Evolutionary conservation across 2,888 invertebrate species (phyloP).

Genomic region (Spisula solida): DNA sequence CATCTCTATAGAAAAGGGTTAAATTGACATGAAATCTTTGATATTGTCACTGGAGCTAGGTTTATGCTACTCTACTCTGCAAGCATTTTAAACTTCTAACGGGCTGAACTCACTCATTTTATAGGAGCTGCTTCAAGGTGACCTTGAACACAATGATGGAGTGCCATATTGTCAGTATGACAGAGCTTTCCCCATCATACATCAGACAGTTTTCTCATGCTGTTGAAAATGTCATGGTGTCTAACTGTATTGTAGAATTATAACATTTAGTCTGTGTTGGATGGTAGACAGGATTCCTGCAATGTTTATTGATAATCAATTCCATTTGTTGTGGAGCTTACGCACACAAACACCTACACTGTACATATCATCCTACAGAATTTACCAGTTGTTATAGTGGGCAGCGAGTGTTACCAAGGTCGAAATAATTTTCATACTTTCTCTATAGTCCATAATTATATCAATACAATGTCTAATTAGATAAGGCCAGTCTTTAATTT

Average conservation of each 20-base stretch:
- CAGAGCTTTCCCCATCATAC: neutral
- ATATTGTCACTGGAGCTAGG: too few relatives aligned
- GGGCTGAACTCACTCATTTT: too few relatives aligned
- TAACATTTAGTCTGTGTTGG: neutral
- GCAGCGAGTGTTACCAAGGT: neutral
- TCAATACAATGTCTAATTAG: too few relatives aligned
- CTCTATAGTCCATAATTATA: neutral
- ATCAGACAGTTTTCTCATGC: neutral
- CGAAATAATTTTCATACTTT: neutral
- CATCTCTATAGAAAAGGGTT: too few relatives aligned
- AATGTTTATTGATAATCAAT: conserved; percentile 41
- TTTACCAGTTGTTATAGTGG: neutral
- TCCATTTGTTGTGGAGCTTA: conserved; percentile 7
- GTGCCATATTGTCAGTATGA: neutral
- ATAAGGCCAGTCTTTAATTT: too few relatives aligned
- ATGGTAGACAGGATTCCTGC: neutral
- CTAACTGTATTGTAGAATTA: conserved; percentile 1
- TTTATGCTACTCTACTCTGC: too few relatives aligned
- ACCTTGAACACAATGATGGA: neutral
- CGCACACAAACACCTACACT: conserved; percentile 29
- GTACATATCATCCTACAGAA: neutral
- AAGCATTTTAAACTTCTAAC: too few relatives aligned
- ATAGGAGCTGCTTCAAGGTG: too few relatives aligned
- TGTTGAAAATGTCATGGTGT: conserved; percentile 6
- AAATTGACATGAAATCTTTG: too few relatives aligned